phyloP scores from a whole-genome alignment of 2,888 invertebrate genomes.

The Troglohyphantes excavatus region DNA sequence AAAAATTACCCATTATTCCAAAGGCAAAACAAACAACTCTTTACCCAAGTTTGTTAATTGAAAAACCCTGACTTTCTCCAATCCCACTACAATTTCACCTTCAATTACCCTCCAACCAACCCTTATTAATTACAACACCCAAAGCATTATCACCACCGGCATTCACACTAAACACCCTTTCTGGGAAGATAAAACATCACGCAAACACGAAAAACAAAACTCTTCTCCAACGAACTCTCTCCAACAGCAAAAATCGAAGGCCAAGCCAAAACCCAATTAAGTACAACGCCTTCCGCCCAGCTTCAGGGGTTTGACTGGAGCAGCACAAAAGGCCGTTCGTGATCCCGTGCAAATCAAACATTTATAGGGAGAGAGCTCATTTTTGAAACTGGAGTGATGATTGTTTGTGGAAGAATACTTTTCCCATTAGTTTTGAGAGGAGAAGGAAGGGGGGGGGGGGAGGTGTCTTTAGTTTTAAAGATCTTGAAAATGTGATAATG shows the following conservation, averaged over 20 bases:
- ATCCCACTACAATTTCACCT: neutral
- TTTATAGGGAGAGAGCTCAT: conserved; percentile 48
- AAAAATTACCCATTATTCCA: no score
- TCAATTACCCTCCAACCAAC: neutral
- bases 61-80: neutral
- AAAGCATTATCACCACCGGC: neutral
- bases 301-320: conserved; percentile 47
- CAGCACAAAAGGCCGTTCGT: conserved; percentile 52
- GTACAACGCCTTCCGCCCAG: conserved; percentile 41
- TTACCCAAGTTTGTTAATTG: no score
- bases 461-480: conserved; percentile 40
- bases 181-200: neutral
- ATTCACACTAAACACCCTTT: neutral
- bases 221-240: neutral
- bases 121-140: neutral
- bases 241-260: neutral
- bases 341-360: conserved; percentile 69
- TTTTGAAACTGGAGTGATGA: conserved; percentile 17
- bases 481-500: conserved; percentile 18
- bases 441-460: conserved; percentile 8
- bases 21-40: no score
- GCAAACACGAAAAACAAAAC: neutral
- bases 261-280: conserved; percentile 64
- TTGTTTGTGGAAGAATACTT: conserved; percentile 37
- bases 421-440: conserved; percentile 68